These are phyloP conservation scores for Parasteatoda lunata DNA, from an alignment of 2,888 invertebrate species.

Conservation along the genomic window DNA sequence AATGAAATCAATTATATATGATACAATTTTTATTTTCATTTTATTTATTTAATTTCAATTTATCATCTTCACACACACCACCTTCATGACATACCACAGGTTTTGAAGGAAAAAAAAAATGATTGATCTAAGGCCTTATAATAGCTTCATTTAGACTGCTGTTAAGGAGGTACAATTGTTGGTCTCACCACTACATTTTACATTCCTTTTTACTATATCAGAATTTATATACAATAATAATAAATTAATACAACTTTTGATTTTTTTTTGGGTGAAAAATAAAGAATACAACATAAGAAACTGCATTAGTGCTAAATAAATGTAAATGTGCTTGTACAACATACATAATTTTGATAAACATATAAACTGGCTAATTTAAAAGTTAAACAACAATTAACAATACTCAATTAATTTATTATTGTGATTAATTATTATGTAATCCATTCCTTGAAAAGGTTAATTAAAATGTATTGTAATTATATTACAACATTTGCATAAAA, in stretches of 20 bases:
- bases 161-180: conserved; percentile 45
- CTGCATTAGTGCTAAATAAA: too few species aligned
- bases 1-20: conserved; percentile 31
- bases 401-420: too few species aligned
- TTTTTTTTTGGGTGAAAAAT: neutral
- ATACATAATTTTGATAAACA: too few species aligned
- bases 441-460: too few species aligned
- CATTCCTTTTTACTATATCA: neutral
- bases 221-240: conserved; percentile 37
- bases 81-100: conserved; percentile 53
- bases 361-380: too few species aligned
- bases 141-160: conserved; percentile 39
- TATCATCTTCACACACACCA: conserved; percentile 61
- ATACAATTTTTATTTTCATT: conserved; percentile 55
- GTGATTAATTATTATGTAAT: too few species aligned
- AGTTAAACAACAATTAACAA: too few species aligned
- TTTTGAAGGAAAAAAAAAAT: conserved; percentile 16
- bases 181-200: conserved; percentile 22
- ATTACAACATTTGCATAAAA: too few species aligned
- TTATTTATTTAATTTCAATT: conserved; percentile 59
- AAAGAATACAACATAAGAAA: too few species aligned
- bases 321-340: too few species aligned
- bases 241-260: neutral
- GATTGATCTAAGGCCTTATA: conserved; percentile 65
- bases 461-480: too few species aligned